Evolutionary conservation across 2,113 vertebrate genomes (phyloP).

Genomic region (Struthidea cinerea): DNA sequence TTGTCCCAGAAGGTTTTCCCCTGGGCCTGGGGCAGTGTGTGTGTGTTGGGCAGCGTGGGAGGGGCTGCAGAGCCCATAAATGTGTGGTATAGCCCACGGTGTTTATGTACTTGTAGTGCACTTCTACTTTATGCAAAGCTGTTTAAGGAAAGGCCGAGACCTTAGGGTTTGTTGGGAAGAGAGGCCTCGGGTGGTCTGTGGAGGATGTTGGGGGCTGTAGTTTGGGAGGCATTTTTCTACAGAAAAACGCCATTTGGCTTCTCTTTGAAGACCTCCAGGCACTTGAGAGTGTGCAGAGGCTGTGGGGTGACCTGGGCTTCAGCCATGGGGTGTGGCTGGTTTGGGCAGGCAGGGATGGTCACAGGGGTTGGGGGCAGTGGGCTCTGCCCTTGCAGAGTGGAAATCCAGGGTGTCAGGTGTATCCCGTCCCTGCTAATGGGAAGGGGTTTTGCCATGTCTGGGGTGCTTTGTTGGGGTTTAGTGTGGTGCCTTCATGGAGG

Average conservation of each 20-base stretch:
- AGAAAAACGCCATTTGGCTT: not conserved
- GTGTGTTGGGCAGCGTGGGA: not conserved
- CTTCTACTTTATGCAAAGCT: not conserved
- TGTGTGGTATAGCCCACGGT: rapidly evolving
- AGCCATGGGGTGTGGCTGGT: rapidly evolving
- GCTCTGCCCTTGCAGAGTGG: not conserved
- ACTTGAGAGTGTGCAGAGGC: not conserved
- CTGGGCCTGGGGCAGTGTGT: not conserved
- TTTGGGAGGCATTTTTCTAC: not conserved
- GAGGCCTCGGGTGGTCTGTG: not conserved
- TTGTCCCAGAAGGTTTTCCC: not conserved
- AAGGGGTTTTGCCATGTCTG: not conserved
- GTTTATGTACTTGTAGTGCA: not conserved
- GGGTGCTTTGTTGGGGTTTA: not conserved
- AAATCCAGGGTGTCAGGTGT: not conserved
- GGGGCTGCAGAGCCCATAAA: not conserved
- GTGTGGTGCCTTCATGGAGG: not conserved
- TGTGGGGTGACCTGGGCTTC: not conserved
- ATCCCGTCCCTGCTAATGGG: not conserved
- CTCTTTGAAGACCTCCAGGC: not conserved
- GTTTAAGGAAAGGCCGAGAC: not conserved
- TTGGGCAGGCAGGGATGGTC: not conserved
- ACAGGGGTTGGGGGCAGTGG: rapidly evolving
- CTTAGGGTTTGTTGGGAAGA: not conserved
- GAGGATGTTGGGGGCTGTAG: not conserved